These are phyloP conservation scores for Cyrtorhinus lividipennis DNA, from an alignment of 1,140 invertebrate genomes.

Conservation along the genomic window DNA sequence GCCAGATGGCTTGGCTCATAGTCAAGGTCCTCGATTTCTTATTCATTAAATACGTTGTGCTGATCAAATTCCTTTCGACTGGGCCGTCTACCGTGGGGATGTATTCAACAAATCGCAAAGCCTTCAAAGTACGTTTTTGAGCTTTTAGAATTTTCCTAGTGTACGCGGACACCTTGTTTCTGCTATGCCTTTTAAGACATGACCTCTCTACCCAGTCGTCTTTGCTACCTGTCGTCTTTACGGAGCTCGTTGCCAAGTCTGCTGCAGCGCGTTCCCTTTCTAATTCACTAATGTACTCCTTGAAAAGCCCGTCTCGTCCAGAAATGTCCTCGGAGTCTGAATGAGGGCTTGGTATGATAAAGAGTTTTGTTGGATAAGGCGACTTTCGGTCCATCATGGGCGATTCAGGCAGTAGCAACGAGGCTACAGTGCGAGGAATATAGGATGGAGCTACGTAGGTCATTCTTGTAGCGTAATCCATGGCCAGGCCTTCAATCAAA, in stretches of 20 bases:
- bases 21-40: neutral
- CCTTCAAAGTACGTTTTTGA: neutral
- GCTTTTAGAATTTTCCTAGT: neutral
- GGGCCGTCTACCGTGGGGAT: neutral
- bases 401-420: constrained; percentile 11
- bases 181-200: neutral
- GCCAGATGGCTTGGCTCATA: neutral
- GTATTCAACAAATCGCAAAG: neutral
- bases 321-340: neutral
- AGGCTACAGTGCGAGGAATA: constrained; percentile 19
- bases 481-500: constrained; percentile 18
- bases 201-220: neutral
- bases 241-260: neutral
- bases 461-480: constrained; percentile 15
- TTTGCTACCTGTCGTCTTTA: neutral
- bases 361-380: neutral
- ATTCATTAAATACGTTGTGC: neutral
- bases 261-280: neutral
- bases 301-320: neutral
- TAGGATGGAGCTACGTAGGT: constrained; percentile 13
- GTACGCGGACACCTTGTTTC: neutral
- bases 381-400: neutral
- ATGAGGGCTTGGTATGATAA: constrained; percentile 3
- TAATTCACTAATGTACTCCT: neutral
- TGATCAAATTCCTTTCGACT: neutral